These are phyloP conservation scores for Eurypyga helias DNA, from an alignment of 2,113 vertebrate genomes.

Conservation along the genomic window DNA sequence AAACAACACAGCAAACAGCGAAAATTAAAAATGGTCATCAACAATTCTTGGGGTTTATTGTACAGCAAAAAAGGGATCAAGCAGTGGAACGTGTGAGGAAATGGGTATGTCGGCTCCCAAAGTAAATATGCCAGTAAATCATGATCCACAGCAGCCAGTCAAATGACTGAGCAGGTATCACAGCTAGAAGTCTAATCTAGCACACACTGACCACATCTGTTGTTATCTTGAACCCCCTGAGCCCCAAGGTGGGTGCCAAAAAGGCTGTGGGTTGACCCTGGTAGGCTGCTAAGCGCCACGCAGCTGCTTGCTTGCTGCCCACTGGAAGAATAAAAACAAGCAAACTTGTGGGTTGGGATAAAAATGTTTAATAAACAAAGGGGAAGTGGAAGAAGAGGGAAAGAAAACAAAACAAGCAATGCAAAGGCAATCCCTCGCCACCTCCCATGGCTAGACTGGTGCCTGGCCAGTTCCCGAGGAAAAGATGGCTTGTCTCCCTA, in stretches of 20 bases:
- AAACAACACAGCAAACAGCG: background rate
- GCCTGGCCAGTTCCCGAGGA: accelerated
- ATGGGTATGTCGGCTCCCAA: accelerated
- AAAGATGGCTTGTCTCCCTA: background rate
- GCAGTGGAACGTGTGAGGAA: background rate
- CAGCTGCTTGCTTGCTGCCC: background rate
- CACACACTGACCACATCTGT: background rate
- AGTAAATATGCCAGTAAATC: background rate
- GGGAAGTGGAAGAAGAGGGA: background rate
- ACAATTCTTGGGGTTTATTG: background rate
- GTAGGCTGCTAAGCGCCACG: background rate
- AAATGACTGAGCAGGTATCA: background rate
- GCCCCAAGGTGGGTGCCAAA: background rate
- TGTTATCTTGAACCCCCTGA: background rate
- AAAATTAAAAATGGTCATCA: background rate
- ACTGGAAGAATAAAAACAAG: background rate
- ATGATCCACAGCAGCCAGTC: background rate
- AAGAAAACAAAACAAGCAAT: background rate
- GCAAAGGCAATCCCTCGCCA: background rate
- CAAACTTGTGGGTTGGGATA: background rate
- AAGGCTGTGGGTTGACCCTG: background rate
- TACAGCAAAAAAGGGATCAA: background rate
- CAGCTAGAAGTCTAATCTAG: background rate
- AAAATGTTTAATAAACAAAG: background rate
- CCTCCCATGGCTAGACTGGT: background rate